Base-by-base conservation (phyloP, 1,140 invertebrate genomes). In the Drosophila rhopaloa region DNA sequence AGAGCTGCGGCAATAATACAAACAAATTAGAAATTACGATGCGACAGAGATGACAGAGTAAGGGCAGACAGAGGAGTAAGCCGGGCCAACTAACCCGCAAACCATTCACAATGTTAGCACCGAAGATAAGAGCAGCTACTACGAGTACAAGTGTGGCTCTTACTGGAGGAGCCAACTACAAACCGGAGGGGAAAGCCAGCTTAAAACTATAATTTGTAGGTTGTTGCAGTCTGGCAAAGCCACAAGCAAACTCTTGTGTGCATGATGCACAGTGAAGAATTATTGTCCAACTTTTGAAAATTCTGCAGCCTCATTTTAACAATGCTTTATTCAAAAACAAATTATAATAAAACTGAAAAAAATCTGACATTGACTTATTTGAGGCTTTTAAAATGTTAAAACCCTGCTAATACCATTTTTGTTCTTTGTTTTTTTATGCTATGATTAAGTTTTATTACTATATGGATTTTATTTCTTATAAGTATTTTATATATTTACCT, bases 171-270 rank as follows among this genome's bases (percentile, higher is more conserved):
- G 46, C 51, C 35, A 48, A 71, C 44, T 29, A 5, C 11, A 19
- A 55, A n/a, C 47, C 55, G 29, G 51, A 35, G 58, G 58, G 53
- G 32, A 70, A 54, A 71, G 60, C 58, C 73, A 80, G 67, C 79
- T 89, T 80, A 80, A 74, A 88, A 84, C 76, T 84, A 89, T 89
- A 83, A 88, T 84, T 89, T 89, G 80, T 88, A 71, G 55, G 44
- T 44, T 80, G 76, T 61, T 74, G 72, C 77, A 61, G 58, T 57
- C 54, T 63, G 37, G n/a, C 56, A 24, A 51, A 68, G 48, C 61
- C 44, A 37, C 55, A 44, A 62, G 60, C 46, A 62, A 50, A 63
- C 14, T 59, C 16, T 46, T 51, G 38, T 41, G 44, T 53, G 43
- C 44, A n/a, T 9, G 29, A 7, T 65, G 9, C 46, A 67, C 59